Conservation (phyloP, 2,888 invertebrate genomes). For the Keiferia lycopersicella region DNA sequence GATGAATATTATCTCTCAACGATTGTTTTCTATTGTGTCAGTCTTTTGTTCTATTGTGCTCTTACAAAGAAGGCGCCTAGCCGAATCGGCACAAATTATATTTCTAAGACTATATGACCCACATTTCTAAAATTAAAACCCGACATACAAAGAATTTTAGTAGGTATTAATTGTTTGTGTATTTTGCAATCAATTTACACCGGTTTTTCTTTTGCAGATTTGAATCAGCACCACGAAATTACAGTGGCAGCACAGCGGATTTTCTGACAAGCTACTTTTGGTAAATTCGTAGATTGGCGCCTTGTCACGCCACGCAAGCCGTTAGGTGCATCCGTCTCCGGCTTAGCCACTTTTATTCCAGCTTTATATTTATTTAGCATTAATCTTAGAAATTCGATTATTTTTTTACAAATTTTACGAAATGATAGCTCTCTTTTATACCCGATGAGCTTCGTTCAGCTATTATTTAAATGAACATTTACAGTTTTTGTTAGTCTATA, state of each 20-base stretch:
- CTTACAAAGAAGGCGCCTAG: too few relatives aligned
- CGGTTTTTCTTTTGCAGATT: conserved; percentile 62
- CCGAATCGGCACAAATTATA: too few relatives aligned
- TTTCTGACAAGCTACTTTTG: conserved; percentile 70
- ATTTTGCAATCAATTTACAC: background rate
- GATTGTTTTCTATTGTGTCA: too few relatives aligned
- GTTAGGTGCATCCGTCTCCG: conserved; percentile 72
- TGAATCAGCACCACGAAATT: conserved; percentile 57
- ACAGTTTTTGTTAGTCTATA: conserved; percentile 12
- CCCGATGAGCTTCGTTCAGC: conserved; percentile 5
- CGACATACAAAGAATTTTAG: too few relatives aligned
- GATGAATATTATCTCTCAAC: too few relatives aligned
- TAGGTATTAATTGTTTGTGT: background rate
- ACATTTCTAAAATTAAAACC: too few relatives aligned
- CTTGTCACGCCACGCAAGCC: conserved; percentile 65
- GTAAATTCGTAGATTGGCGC: conserved; percentile 71
- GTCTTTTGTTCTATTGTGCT: too few relatives aligned
- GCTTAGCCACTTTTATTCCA: conserved; percentile 40
- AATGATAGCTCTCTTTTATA: conserved; percentile 14
- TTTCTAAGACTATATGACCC: too few relatives aligned
- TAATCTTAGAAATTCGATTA: conserved; percentile 20
- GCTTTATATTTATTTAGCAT: conserved; percentile 22
- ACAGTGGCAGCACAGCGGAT: conserved; percentile 34
- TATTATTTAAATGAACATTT: conserved; percentile 14
- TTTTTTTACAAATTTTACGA: conserved; percentile 8